These are phyloP conservation scores for Oconnorella tubifera DNA, from an alignment of 2,888 invertebrate genomes.

Conservation along the genomic window DNA sequence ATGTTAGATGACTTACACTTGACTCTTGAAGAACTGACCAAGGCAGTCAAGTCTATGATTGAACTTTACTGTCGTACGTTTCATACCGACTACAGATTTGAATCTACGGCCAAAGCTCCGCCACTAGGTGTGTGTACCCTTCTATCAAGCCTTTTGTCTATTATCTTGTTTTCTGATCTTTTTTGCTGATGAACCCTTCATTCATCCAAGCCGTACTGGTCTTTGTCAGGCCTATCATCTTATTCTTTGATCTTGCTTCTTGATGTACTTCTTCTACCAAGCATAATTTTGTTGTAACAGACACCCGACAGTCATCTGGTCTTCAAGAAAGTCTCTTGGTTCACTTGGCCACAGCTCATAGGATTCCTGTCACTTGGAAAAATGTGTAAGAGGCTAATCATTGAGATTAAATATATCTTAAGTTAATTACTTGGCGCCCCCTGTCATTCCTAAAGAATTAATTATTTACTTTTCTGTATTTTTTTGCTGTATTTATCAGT, in stretches of 20 bases:
- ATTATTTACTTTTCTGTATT: too few relatives aligned
- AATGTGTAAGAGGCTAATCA: slow-evolving; percentile 10
- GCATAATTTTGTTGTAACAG: too few relatives aligned
- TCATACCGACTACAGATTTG: slow-evolving; percentile 57
- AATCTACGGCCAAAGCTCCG: slow-evolving; percentile 23
- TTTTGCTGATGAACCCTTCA: too few relatives aligned
- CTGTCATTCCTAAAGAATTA: too few relatives aligned
- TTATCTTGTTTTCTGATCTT: too few relatives aligned
- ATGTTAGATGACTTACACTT: slow-evolving; percentile 50
- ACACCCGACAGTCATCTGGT: slow-evolving; percentile 9
- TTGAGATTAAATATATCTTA: neutral
- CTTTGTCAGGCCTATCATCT: too few relatives aligned
- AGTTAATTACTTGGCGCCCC: neutral
- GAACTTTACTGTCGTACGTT: slow-evolving; percentile 82
- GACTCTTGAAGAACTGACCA: slow-evolving; percentile 53
- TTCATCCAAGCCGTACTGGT: too few relatives aligned
- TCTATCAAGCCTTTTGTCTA: too few relatives aligned
- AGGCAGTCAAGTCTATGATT: slow-evolving; percentile 76
- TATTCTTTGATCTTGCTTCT: too few relatives aligned
- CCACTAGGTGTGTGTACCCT: too few relatives aligned
- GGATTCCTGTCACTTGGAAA: slow-evolving; percentile 35
- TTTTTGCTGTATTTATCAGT: too few relatives aligned
- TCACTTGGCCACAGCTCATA: slow-evolving; percentile 67
- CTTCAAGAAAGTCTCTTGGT: slow-evolving; percentile 65
- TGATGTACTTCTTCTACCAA: too few relatives aligned